Conservation (phyloP, 2,113 vertebrate species). For the Serinus canaria region DNA sequence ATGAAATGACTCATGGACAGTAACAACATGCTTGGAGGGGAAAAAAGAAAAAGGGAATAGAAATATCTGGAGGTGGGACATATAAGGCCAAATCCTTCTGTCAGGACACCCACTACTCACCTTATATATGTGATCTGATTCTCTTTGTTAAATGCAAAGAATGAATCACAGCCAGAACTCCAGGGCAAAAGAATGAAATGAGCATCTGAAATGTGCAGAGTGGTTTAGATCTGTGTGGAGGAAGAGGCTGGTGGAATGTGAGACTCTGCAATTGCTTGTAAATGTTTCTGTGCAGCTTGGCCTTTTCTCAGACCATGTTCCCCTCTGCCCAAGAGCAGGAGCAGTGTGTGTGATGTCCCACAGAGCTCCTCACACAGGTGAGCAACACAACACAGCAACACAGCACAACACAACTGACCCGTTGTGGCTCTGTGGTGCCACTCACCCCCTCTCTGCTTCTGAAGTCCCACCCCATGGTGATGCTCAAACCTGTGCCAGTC, state of each 20-base stretch:
- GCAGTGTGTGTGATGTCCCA: not conserved
- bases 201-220: not conserved
- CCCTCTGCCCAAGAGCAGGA: not conserved
- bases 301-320: not conserved
- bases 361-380: not conserved
- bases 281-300: not conserved
- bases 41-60: not conserved
- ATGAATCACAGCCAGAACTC: not conserved
- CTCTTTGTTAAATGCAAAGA: not conserved
- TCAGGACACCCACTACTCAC: not conserved
- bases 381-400: not conserved
- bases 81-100: not conserved
- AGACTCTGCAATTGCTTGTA: not conserved
- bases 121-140: not conserved
- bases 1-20: slow-evolving; percentile 54
- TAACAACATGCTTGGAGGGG: not conserved
- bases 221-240: not conserved
- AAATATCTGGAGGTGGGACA: not conserved
- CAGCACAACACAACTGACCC: not conserved
- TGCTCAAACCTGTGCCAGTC: not conserved
- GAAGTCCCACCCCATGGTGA: not conserved
- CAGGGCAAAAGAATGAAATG: not conserved
- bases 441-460: not conserved
- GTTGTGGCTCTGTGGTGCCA: not conserved
- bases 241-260: not conserved